These are phyloP conservation scores for Drosophila imparisetae DNA, from an alignment of 2,888 invertebrate species.

Conservation along the genomic window DNA sequence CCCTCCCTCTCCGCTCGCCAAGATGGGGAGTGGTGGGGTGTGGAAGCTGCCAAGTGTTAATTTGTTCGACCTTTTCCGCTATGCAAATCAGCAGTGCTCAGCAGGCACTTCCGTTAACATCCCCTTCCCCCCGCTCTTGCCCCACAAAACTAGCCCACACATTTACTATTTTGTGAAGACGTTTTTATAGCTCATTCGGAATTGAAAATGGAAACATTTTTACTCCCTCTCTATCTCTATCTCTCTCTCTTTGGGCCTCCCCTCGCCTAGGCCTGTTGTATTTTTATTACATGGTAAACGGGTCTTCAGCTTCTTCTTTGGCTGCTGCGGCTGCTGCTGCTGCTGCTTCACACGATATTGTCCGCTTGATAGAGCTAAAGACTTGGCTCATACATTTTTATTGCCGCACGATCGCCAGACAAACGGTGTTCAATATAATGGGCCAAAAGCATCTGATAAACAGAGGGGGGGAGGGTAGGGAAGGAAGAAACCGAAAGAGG, in stretches of 20 bases:
- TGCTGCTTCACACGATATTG: slow-evolving; percentile 77
- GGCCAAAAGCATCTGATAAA: slow-evolving; percentile 39
- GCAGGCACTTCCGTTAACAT: slow-evolving; percentile 56
- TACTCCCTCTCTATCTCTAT: background rate
- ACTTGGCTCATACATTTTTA: slow-evolving; percentile 76
- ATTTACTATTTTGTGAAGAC: background rate
- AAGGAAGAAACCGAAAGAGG: background rate
- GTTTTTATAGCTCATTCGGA: slow-evolving; percentile 50
- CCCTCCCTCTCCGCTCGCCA: background rate
- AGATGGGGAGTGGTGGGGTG: background rate
- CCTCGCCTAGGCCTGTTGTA: slow-evolving; percentile 8
- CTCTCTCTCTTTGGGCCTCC: background rate
- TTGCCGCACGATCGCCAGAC: slow-evolving; percentile 73
- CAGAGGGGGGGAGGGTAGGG: no score
- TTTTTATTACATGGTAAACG: slow-evolving; percentile 61
- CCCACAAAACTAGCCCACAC: background rate
- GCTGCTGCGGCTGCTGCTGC: slow-evolving; percentile 45
- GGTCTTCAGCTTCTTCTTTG: slow-evolving; percentile 39
- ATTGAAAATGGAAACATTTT: slow-evolving; percentile 60
- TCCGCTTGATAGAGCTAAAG: slow-evolving; percentile 66
- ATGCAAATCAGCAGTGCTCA: slow-evolving; percentile 60
- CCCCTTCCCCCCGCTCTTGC: background rate
- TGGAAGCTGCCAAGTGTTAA: slow-evolving; percentile 41
- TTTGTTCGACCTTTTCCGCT: slow-evolving; percentile 53
- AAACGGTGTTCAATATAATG: slow-evolving; percentile 77